Base-by-base conservation (phyloP, 1,140 invertebrate genomes). In the Hermetia illucens region DNA sequence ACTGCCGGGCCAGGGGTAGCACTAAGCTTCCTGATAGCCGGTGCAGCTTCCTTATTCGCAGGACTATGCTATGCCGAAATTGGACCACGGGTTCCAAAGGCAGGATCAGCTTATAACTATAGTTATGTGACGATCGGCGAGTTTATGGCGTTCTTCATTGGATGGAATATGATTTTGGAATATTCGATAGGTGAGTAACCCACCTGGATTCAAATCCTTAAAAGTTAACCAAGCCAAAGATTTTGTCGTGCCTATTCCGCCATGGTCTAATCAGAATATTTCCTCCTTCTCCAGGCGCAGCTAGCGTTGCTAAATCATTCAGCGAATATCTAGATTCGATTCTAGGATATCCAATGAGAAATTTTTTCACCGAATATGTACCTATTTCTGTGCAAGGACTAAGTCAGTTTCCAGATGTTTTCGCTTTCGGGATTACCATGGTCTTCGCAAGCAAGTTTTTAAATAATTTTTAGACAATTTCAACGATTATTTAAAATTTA, bases 151-250 rank as follows among this genome's bases (percentile, higher is more conserved):
- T 92, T 72, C 65, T 71, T 72, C 41, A 83, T 75, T 51, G 86
- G 87, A 16, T 92, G 88, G 88, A 92, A 90, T 62, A 68, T 91
- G 2, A 82, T 92, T 41, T 60, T 92, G 31, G 88, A 92, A 60
- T 92, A 92, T 67, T 74, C 87, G 1, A 90, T 93, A 45, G 87
- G 86, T 77, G 60, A 62, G 60, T 34, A 34, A n/a, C 6, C 6
- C 24, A 25, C n/a, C n/a, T 9, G 8, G 8, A 8, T 9, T 9
- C 8, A 27, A 8, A 27, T 27, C n/a, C n/a, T 27, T n/a, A 9
- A 27, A 27, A 27, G n/a, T n/a, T 27, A 9, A 8, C 8, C 8
- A 27, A n/a, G 8, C n/a, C 15, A 32, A 32, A 8, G 17, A 32
- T n/a, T 32, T 16, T 6, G 15, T 6, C 5, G 13, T 32, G 9